Base-by-base conservation (phyloP, 2,888 invertebrate species). In the Pristionchus mayeri region DNA sequence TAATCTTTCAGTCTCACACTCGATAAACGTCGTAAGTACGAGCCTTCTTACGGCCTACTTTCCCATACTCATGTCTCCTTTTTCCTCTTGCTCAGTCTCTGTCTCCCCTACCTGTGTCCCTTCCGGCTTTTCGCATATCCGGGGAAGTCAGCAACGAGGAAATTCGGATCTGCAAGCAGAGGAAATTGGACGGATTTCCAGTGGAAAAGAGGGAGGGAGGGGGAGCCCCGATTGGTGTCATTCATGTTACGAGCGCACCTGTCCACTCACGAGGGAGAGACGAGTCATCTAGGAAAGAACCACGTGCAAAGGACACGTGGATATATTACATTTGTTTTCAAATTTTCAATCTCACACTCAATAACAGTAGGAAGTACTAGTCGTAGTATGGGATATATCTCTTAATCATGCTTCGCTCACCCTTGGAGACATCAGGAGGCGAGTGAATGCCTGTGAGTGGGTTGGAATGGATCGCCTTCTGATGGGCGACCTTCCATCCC, bases 371-470 rank as follows among this genome's bases (percentile, higher is more conserved):
- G n/a, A n/a, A n/a, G n/a, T n/a, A n/a, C n/a, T n/a, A n/a, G n/a
- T n/a, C n/a, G n/a, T n/a, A n/a, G n/a, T n/a, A n/a, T n/a, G n/a
- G n/a, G n/a, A n/a, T n/a, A n/a, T n/a, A n/a, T n/a, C n/a, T n/a
- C n/a, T n/a, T n/a, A n/a, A n/a, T n/a, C n/a, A 18, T 13, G n/a
- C 2, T 6, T 24, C 13, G 7, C 37, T 37, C 48, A 60, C 63
- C 81, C 27, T 11, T 63, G 3, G 60, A 27, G 21, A 21, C 63
- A 50, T 75, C 86, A 2, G 88, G 89, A 13, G 89, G 83, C 4
- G 78, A 37, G 60, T 89, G 89, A 13, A 90, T 86, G 71, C 90
- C 90, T 9, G 90, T 89, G 30, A 90, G 63, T 16, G 86, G 85
- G 44, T 90, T 90, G 3, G 88, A 88, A 0, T 86, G 60, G 52